Base-by-base conservation (phyloP, 2,888 invertebrate genomes). In the Altica lythri region DNA sequence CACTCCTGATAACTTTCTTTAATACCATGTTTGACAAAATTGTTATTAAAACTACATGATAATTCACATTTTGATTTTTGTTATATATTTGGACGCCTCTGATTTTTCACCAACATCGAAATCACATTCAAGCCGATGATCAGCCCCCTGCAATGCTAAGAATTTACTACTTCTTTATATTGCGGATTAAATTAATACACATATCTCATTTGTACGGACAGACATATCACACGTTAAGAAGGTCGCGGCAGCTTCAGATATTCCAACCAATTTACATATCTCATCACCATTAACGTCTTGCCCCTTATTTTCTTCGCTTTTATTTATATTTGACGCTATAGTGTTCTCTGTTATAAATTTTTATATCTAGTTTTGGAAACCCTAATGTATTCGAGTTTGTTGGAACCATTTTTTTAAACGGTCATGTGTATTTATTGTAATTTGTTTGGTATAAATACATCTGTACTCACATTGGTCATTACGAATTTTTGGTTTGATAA, bases 201-300 rank as follows among this genome's bases (percentile, higher is more conserved):
- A 62, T 65, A 58, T 64, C 63, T 64, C 60, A 61, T 64, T 57
- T 63, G 55, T 51, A 50, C 55, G 50, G 62, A 64, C 57, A 58
- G 63, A 65, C 64, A 56, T 62, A 63, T 63, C 63, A 62, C 62
- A 63, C 61, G 52, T 61, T 50, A 30, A 44, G 49, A 59, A 61
- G 58, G 60, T 56, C 58, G 60, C 62, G 59, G 62, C 59, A 55
- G 61, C 55, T 58, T 60, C 53, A 53, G 57, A 56, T 54, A 51
- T 52, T 55, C 47, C 59, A 52, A 42, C 59, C 61, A 63, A 65
- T 65, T 65, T 64, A 63, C 65, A 65, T 65, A 64, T 65, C 64
- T 65, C 65, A 65, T 65, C 65, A 65, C 64, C 65, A 66, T 66
- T 64, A 66, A 63, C 54, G 63, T 66, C 64, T 47, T 43, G 48